Base-by-base conservation (phyloP, 2,888 invertebrate genomes). In the Xestoiulus laeticollis region DNA sequence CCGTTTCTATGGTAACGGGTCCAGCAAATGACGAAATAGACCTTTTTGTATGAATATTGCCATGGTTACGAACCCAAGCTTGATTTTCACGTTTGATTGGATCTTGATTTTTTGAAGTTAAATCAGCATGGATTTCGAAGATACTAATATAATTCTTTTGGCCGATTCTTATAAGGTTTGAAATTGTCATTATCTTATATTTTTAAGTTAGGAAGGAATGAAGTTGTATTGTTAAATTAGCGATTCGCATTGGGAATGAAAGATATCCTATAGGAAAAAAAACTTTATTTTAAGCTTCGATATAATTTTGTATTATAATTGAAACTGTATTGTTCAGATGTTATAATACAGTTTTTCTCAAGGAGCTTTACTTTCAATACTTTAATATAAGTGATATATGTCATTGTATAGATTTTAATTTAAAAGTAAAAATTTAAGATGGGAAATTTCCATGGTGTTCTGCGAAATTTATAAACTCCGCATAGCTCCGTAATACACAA, bases 131-230 rank as follows among this genome's bases (percentile, higher is more conserved):
- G 44, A 43, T 38, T 22, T 43, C 85, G 85, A 85, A 38, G 44
- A 85, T 38, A 85, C 38, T 85, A 85, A 85, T 44, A 85, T 85
- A 19, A 85, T 85, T 85, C 85, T 85, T 32, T 85, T 85, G 44
- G 85, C 85, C 33, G 85, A 85, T 44, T 85, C 85, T n/a, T 85
- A 85, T 85, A 85, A 85, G 85, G 85, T 85, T 85, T 85, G 85
- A 1, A 38, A 3, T 68, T 68, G 22, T 68, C 26, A 30, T 14
- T 78, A 30, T 78, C 12, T 78, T 78, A 5, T 78, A 16, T 3
- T 48, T 48, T 38, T 38, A 22, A 22, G 22, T 5, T n/a, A 22
- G 22, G 8, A 12, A 0, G 10, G 14, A 78, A 30, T 2, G 78
- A 8, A 30, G 1, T 0, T 14, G 26, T 30, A 30, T 26, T 30